Evolutionary conservation across 2,888 invertebrate species (phyloP).

Genomic region (Tetropium fuscum): DNA sequence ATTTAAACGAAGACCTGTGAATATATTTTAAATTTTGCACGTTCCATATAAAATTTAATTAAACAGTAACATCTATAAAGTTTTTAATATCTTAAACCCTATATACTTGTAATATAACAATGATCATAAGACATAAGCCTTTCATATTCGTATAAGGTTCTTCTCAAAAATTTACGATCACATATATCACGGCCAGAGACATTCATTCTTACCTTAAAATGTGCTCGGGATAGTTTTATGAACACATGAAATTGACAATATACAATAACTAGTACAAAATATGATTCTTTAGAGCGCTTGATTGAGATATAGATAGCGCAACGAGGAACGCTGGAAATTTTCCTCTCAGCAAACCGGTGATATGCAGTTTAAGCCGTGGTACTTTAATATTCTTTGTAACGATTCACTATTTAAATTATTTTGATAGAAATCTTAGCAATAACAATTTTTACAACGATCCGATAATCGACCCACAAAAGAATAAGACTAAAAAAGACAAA

Average conservation of each 20-base stretch:
- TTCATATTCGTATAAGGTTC: slow-evolving; percentile 21
- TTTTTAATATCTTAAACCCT: slow-evolving; percentile 5
- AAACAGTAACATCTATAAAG: slow-evolving; percentile 8
- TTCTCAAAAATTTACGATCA: slow-evolving; percentile 39
- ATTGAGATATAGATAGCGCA: slow-evolving; percentile 15
- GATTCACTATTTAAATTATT: too few species aligned
- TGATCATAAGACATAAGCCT: slow-evolving; percentile 38
- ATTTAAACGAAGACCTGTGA: too few species aligned
- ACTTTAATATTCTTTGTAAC: slow-evolving; percentile 10
- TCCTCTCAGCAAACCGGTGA: slow-evolving; percentile 18
- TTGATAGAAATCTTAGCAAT: too few species aligned
- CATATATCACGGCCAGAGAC: slow-evolving; percentile 48
- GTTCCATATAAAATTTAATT: not conserved
- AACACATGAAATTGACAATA: slow-evolving; percentile 64
- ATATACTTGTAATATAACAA: slow-evolving; percentile 27
- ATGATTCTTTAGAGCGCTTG: slow-evolving; percentile 2
- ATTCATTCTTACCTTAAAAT: slow-evolving; percentile 43
- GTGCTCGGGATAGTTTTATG: slow-evolving; percentile 48
- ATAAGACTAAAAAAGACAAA: slow-evolving; percentile 58
- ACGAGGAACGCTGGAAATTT: slow-evolving; percentile 6
- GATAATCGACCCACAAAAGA: slow-evolving; percentile 65
- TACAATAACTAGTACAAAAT: slow-evolving; percentile 35
- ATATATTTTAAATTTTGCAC: too few species aligned
- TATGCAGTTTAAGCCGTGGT: slow-evolving; percentile 18
- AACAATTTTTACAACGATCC: too few species aligned